A percentile compares a stretch with the other conserved stretches of the same genome.
These are phyloP conservation scores for Atta cephalotes DNA, from an alignment of 1,140 invertebrate species.

Conservation along the genomic window DNA sequence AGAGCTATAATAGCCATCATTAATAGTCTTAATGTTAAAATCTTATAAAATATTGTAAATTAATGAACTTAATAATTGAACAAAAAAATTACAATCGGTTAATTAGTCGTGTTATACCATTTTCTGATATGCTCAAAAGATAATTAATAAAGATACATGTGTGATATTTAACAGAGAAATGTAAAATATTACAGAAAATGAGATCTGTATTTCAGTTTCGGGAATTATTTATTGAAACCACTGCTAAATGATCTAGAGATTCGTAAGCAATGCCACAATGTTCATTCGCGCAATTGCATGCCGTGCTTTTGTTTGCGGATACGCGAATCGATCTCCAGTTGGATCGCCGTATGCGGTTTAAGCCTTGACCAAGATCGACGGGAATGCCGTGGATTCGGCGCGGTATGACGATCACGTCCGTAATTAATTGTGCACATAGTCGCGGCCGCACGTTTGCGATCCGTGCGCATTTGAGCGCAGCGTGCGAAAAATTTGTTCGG, in stretches of 20 bases:
- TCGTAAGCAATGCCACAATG: constrained; percentile 19
- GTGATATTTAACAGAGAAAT: not conserved
- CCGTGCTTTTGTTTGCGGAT: constrained; percentile 45
- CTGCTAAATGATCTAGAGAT: constrained; percentile 22
- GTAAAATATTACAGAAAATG: not conserved
- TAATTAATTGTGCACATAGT: constrained; percentile 79
- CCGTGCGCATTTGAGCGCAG: constrained; percentile 59
- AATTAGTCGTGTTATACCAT: not conserved
- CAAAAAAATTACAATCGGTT: not conserved
- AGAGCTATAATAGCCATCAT: no score
- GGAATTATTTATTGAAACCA: constrained; percentile 8
- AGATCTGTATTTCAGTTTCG: not conserved
- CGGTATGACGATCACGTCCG: constrained; percentile 78
- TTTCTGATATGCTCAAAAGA: not conserved
- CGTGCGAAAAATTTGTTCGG: constrained; percentile 76
- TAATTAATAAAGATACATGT: not conserved
- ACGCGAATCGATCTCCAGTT: constrained; percentile 60
- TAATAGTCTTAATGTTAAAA: not conserved
- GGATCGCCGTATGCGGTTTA: constrained; percentile 64
- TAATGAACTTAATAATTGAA: not conserved
- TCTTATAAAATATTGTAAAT: not conserved
- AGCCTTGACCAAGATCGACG: constrained; percentile 74
- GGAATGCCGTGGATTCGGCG: constrained; percentile 74
- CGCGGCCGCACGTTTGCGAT: constrained; percentile 67
- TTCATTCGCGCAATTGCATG: constrained; percentile 33